Percentiles rank a stretch among this genome's conserved stretches.
Evolutionary conservation across 2,113 vertebrate genomes (phyloP).

Genomic region (rabbit (Oryctolagus cuniculus)): DNA sequence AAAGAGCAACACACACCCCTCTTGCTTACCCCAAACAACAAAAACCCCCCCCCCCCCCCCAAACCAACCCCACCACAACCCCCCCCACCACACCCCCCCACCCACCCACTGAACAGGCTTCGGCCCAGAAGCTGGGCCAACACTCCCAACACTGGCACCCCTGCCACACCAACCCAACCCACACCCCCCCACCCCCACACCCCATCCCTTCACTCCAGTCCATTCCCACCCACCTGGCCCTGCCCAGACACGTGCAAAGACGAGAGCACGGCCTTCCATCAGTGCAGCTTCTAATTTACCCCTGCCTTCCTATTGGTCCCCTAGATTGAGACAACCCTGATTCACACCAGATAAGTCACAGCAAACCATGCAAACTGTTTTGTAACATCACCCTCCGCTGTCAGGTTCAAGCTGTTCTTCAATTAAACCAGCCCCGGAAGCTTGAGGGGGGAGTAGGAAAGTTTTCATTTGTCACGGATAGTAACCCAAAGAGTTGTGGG

Average conservation of each 20-base stretch:
- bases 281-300: neutral
- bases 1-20: no score
- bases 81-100: no score
- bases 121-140: no score
- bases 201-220: no score
- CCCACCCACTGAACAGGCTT: no score
- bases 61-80: no score
- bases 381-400: neutral
- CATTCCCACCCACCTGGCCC: neutral
- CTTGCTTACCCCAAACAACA: no score
- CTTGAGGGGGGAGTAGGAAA: neutral
- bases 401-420: conserved; percentile 7
- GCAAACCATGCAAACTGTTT: neutral
- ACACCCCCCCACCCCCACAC: no score
- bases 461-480: neutral
- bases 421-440: neutral
- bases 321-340: neutral
- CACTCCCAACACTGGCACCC: no score
- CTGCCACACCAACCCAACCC: no score
- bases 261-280: neutral
- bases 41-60: no score
- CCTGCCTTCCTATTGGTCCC: neutral
- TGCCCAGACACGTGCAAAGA: no score
- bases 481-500: neutral
- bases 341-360: neutral